Conservation (phyloP, 2,888 invertebrate genomes). For the Limnephilus marmoratus region DNA sequence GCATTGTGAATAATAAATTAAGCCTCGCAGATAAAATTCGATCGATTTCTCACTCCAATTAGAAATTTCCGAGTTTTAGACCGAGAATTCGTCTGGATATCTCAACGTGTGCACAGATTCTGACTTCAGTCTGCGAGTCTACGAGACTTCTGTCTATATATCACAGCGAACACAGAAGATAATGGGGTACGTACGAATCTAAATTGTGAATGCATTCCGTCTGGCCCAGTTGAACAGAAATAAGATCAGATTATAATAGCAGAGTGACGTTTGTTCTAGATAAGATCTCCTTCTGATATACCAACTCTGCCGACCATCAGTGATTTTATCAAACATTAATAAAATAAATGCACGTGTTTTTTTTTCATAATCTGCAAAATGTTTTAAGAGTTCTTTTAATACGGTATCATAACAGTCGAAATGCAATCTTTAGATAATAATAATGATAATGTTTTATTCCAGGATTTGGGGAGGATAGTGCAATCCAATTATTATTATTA, state of each 20-base stretch:
- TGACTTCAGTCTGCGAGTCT: background rate
- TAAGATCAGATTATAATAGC: background rate
- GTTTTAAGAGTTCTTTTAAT: too few species aligned
- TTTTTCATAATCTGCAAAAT: too few species aligned
- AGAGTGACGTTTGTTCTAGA: background rate
- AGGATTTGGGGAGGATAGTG: too few species aligned
- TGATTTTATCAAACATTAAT: background rate
- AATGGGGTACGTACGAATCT: background rate
- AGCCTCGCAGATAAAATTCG: background rate
- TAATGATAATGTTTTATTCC: too few species aligned
- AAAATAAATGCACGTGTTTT: background rate
- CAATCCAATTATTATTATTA: too few species aligned
- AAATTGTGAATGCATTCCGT: background rate
- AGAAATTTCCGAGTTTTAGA: background rate
- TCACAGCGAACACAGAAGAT: background rate
- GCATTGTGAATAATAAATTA: background rate
- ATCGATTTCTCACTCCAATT: background rate
- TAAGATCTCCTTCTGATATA: background rate
- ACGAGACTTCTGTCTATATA: background rate
- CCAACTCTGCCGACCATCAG: background rate
- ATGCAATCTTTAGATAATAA: too few species aligned
- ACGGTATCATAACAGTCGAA: too few species aligned
- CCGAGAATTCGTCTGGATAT: background rate
- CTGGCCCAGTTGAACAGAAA: background rate
- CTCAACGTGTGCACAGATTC: background rate